Evolutionary conservation across 1,140 invertebrate genomes (phyloP), one percentile per base, ranked within the genome.

Genomic region (Aradophagus sp.): DNA sequence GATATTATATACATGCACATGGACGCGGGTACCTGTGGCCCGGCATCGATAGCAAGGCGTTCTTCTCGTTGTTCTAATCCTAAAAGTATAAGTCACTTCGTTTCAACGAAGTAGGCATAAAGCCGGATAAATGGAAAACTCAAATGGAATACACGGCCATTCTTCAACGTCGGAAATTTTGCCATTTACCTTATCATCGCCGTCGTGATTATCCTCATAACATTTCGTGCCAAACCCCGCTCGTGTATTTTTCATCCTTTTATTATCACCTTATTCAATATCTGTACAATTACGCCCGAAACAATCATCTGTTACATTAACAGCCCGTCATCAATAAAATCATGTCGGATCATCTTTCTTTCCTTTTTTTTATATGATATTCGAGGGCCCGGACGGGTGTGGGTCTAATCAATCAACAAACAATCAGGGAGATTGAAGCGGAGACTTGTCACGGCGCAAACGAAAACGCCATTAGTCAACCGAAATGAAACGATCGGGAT

Each of bases 1-100:
- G 79, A 77, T 84, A 81, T 82, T 80, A 78, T 83, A 77, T 75
- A 75, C 72, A 76, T 74, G 71, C 68, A 55, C 48, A 48, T 59
- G 52, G 63, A 59, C 55, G 44, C 41, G 19, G 41, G 47, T 69
- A 75, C 66, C 56, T 66, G 66, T 50, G 69, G 36, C 61, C 36
- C 45, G 29, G 62, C 75, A 70, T 77, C 77, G 73, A 78, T 78
- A 75, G 73, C 66, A 39, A 35, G 27, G 62, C 72, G 61, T 73
- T 45, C 39, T 73, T 26, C 47, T 61, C 62, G 66, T 70, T 65
- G 58, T 61, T 73, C 70, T 75, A 76, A 74, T 74, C 77, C 52
- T 44, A 62, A 58, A 74, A 70, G 70, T 69, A 76, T 75, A 76
- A 76, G 70, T 76, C 70, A 75, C 66, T 75, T 68, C 66, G 50